phyloP scores from a whole-genome alignment of 2,797 vertebrate species.

The Spinus olivaceus region DNA sequence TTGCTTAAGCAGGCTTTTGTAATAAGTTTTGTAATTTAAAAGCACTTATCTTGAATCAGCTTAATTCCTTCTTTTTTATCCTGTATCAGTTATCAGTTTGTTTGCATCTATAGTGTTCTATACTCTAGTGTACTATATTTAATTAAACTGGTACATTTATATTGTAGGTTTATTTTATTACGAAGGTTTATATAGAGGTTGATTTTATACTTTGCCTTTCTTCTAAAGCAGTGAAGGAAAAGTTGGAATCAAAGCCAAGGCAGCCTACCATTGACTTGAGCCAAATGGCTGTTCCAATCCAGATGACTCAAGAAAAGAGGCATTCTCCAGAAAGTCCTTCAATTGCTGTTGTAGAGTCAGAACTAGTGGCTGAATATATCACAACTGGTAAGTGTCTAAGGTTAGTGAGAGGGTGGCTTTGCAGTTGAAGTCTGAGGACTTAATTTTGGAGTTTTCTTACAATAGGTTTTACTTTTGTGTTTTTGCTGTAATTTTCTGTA shows the following conservation, averaged over 20 bases:
- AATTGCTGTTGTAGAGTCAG: conserved; percentile 84
- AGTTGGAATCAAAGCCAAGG: conserved; percentile 85
- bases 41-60: background rate
- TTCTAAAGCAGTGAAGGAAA: conserved; percentile 86
- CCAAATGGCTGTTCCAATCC: conserved; percentile 97
- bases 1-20: background rate
- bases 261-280: conserved; percentile 96
- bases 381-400: conserved; percentile 78
- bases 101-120: background rate
- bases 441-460: background rate
- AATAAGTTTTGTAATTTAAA: conserved; percentile 2
- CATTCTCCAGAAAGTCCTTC: conserved; percentile 83
- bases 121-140: background rate
- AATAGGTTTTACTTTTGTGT: background rate
- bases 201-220: background rate
- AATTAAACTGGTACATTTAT: background rate
- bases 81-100: background rate
- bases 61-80: background rate
- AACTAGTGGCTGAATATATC: conserved; percentile 80
- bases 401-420: background rate
- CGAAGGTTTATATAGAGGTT: background rate
- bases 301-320: conserved; percentile 89
- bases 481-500: background rate
- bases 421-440: background rate
- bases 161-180: background rate